phyloP scores from a whole-genome alignment of 2,113 vertebrate species.

The Scomber colias region DNA sequence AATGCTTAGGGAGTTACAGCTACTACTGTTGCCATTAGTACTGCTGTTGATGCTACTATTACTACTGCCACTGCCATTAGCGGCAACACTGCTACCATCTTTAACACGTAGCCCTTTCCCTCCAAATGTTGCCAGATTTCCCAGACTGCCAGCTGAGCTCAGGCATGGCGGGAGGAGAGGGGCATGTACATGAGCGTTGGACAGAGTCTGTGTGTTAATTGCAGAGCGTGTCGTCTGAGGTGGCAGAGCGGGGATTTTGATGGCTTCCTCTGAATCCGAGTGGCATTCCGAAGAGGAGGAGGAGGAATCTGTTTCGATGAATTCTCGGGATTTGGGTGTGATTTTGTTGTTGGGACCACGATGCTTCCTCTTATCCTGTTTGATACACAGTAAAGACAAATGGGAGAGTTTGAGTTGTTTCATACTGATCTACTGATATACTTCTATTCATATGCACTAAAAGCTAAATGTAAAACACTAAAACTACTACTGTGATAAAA shows the following conservation, averaged over 20 bases:
- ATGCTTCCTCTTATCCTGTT: conserved; percentile 93
- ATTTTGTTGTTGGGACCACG: conserved; percentile 92
- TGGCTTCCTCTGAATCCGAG: conserved; percentile 93
- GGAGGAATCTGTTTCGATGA: conserved; percentile 96
- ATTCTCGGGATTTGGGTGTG: conserved; percentile 95
- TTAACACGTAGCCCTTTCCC: conserved; percentile 72
- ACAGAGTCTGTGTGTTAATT: conserved; percentile 69
- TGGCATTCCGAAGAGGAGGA: conserved; percentile 96
- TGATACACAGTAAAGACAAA: conserved; percentile 41
- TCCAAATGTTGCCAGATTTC: conserved; percentile 56
- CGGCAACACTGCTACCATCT: conserved; percentile 56
- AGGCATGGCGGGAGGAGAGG: conserved; percentile 63
- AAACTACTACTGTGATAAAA: background rate
- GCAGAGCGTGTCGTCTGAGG: conserved; percentile 50
- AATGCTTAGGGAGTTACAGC: conserved; percentile 86
- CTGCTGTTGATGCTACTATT: conserved; percentile 50
- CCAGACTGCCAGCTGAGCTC: conserved; percentile 75
- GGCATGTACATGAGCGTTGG: conserved; percentile 63
- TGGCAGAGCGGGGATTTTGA: conserved; percentile 84
- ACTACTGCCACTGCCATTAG: conserved; percentile 59
- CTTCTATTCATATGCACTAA: background rate
- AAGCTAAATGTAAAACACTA: too few species aligned
- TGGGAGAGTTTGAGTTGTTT: background rate
- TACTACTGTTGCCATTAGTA: conserved; percentile 41
- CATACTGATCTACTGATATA: background rate